Percentiles rank a stretch among this genome's conserved stretches.
Conservation (phyloP, 2,888 invertebrate species). For the Horisme vitalbata region DNA sequence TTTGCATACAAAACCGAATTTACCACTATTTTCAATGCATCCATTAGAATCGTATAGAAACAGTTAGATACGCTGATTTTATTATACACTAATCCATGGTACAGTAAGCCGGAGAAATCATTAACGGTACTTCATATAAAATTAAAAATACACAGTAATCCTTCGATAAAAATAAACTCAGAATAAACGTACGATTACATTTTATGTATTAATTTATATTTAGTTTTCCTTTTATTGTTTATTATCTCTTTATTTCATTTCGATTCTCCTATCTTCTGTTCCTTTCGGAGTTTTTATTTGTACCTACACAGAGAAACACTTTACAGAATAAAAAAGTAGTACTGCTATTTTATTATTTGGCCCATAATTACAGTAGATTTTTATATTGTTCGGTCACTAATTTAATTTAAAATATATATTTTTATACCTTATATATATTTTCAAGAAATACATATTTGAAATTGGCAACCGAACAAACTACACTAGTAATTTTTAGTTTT, state of each 20-base stretch:
- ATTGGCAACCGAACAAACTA: slow-evolving; percentile 71
- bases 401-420: slow-evolving; percentile 36
- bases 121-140: slow-evolving; percentile 41
- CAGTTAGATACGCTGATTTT: slow-evolving; percentile 59
- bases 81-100: slow-evolving; percentile 63
- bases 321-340: slow-evolving; percentile 72
- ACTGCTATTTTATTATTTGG: slow-evolving; percentile 72
- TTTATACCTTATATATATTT: not conserved
- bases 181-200: slow-evolving; percentile 51
- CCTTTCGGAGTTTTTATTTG: slow-evolving; percentile 61
- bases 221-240: slow-evolving; percentile 49
- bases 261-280: slow-evolving; percentile 75
- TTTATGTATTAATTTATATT: slow-evolving; percentile 42
- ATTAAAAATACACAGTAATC: slow-evolving; percentile 41
- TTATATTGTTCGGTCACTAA: slow-evolving; percentile 68
- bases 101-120: slow-evolving; percentile 61
- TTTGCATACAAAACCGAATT: slow-evolving; percentile 71
- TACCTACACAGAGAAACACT: slow-evolving; percentile 83
- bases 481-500: slow-evolving; percentile 59
- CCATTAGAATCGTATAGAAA: slow-evolving; percentile 64
- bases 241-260: slow-evolving; percentile 52
- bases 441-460: slow-evolving; percentile 1
- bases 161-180: slow-evolving; percentile 34
- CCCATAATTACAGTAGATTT: slow-evolving; percentile 69
- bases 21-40: slow-evolving; percentile 70